A percentile compares a stretch with the other conserved stretches of the same genome.
Conservation (phyloP, 2,888 invertebrate genomes). For the Heliothis peltigera region DNA sequence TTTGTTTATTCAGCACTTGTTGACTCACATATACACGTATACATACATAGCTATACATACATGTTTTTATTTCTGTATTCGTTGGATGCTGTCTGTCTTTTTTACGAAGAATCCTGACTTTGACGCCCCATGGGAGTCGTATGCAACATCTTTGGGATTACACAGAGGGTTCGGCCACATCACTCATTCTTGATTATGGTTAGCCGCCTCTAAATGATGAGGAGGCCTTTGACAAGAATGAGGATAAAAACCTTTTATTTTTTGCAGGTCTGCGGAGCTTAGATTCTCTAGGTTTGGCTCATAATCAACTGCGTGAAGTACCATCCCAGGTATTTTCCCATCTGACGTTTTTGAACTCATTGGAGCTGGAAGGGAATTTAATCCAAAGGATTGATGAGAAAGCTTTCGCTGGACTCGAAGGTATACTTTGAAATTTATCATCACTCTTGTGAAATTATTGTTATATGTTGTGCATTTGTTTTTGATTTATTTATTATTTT, state of each 20-base stretch:
- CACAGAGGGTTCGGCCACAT: conserved; percentile 24
- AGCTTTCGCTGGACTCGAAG: conserved; percentile 96
- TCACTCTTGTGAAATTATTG: conserved; percentile 26
- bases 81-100: not conserved
- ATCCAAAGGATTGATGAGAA: conserved; percentile 95
- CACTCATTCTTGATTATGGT: conserved; percentile 39
- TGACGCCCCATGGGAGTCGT: conserved; percentile 50
- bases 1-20: conserved; percentile 14
- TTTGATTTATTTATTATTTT: conserved; percentile 22
- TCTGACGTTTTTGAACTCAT: conserved; percentile 94
- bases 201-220: conserved; percentile 1
- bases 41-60: not conserved
- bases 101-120: conserved; percentile 9
- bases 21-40: not conserved
- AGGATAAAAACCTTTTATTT: not conserved
- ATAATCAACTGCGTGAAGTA: conserved; percentile 94
- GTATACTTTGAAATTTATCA: conserved; percentile 82
- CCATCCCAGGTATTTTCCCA: conserved; percentile 95
- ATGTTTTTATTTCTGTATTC: conserved; percentile 2
- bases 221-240: not conserved
- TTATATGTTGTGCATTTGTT: not conserved
- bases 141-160: conserved; percentile 31
- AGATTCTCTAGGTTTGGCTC: conserved; percentile 95
- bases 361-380: conserved; percentile 96
- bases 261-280: conserved; percentile 93